Conservation (phyloP, 1,140 invertebrate species). For the Theocolax elegans region DNA sequence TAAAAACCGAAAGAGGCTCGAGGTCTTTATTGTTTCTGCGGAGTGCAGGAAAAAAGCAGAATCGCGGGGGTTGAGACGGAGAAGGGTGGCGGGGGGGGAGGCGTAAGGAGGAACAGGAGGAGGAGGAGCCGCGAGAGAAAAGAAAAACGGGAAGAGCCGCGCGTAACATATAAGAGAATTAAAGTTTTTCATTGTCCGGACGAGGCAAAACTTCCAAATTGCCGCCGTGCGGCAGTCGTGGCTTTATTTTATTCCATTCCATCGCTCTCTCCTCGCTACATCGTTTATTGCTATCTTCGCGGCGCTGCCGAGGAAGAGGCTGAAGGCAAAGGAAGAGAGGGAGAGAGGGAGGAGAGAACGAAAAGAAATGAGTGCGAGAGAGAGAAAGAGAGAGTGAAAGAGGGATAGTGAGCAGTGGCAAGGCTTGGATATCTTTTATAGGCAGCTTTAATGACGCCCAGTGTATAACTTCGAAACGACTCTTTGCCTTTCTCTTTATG, state of each 20-base stretch:
- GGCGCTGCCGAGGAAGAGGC: too few relatives aligned
- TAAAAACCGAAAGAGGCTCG: slow-evolving; percentile 15
- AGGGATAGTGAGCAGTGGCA: background rate
- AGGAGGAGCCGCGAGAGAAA: background rate
- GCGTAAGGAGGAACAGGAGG: background rate
- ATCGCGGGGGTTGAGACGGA: background rate
- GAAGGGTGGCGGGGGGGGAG: background rate
- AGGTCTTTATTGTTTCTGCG: slow-evolving; percentile 16
- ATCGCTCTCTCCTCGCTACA: slow-evolving; percentile 15
- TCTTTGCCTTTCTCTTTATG: slow-evolving; percentile 57
- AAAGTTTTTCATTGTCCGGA: slow-evolving; percentile 37
- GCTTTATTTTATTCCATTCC: slow-evolving; percentile 35
- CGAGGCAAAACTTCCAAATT: slow-evolving; percentile 31
- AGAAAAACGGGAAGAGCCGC: background rate
- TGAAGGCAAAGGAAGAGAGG: too few relatives aligned
- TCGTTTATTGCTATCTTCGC: slow-evolving; percentile 42
- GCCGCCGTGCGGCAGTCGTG: background rate
- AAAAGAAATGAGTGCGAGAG: too few relatives aligned
- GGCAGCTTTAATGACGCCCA: slow-evolving; percentile 56
- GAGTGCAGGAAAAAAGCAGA: background rate
- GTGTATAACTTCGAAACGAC: slow-evolving; percentile 57
- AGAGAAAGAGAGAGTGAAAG: slow-evolving; percentile 10
- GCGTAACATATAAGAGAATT: slow-evolving; percentile 33
- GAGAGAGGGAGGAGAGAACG: background rate
- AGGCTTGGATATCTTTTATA: slow-evolving; percentile 51